Evolutionary conservation across 2,797 vertebrate genomes (phyloP), one percentile per base, ranked within the genome.

Genomic region (Forpus xanthops): DNA sequence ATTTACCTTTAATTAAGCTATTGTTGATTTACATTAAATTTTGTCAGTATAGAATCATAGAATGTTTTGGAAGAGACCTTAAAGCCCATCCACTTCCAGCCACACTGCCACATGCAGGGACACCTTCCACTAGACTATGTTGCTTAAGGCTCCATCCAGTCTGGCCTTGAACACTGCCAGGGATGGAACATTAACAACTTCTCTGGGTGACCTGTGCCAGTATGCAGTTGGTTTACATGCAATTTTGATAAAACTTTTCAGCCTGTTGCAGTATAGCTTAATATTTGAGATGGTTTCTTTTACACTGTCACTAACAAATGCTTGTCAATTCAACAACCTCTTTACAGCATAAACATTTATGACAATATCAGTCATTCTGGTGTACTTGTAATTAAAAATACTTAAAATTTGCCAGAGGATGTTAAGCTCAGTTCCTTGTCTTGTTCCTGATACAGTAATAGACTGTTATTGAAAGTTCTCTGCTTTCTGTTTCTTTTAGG

Each of bases 311-410:
- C 73, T 70, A 75, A 77, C 50, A 93, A 93, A 86, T 70, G 41
- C 41, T 35, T 72, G 78, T 45, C 35, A 87, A 93, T 96, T 91
- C 93, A 95, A 64, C 64, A 90, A 67, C 58, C 16, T 85, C 35
- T 75, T 52, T 56, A 50, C 12, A 60, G 24, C 23, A 85, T 67
- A 95, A 95, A 95, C 64, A 90, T 89, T 89, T 91, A 90, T 42
- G 71, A 70, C 94, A 72, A 84, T 37, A 61, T 58, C 80, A 93
- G 31, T 94, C 75, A 50, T n/a, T n/a, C n/a, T 44, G 60, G 41
- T 45, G 75, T 79, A 25, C 33, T 85, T 4, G 1, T 76, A 31
- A n/a, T 60, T 68, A 84, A 94, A 90, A 87, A 86, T 91, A 91
- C 77, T 82, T 67, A 68, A 90, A 67, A 49, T 50, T 85, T 90